A percentile compares a stretch with the other conserved stretches of the same genome.
These are phyloP conservation scores for Chunga burmeisteri DNA, from an alignment of 2,113 vertebrate genomes.

Conservation along the genomic window DNA sequence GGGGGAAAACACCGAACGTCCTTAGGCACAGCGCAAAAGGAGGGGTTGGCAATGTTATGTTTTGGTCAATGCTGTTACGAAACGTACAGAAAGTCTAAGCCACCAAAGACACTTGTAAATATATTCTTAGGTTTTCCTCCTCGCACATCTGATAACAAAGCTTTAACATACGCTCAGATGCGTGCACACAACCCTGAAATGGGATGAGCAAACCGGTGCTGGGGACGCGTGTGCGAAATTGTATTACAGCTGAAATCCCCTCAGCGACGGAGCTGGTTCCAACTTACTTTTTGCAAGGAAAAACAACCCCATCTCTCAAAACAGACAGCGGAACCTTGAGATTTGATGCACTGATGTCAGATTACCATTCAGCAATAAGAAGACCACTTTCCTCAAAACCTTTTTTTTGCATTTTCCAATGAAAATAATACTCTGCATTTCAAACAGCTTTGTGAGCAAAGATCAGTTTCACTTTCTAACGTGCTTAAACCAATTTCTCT, in stretches of 20 bases:
- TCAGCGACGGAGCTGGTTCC: neutral
- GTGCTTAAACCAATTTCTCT: neutral
- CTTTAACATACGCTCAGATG: neutral
- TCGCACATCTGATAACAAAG: neutral
- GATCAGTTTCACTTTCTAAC: neutral
- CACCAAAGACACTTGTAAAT: neutral
- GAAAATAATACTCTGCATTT: neutral
- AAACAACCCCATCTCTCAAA: neutral
- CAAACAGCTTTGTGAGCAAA: neutral
- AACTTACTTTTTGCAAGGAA: neutral
- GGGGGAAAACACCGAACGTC: neutral
- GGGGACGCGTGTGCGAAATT: rapidly evolving
- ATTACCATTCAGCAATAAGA: neutral
- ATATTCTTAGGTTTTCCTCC: neutral
- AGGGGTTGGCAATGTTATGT: neutral
- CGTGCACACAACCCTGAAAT: neutral
- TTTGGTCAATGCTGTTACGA: neutral
- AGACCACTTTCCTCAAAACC: neutral
- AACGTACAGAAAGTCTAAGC: neutral
- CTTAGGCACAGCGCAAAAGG: neutral
- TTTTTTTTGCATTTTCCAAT: neutral
- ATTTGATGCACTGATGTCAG: neutral
- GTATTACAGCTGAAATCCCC: neutral
- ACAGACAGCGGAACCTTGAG: neutral
- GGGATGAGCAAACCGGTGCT: neutral